Percentiles rank a stretch among this genome's conserved stretches.
Conservation (phyloP, 2,888 invertebrate species). For the Lumbricus terrestris region DNA sequence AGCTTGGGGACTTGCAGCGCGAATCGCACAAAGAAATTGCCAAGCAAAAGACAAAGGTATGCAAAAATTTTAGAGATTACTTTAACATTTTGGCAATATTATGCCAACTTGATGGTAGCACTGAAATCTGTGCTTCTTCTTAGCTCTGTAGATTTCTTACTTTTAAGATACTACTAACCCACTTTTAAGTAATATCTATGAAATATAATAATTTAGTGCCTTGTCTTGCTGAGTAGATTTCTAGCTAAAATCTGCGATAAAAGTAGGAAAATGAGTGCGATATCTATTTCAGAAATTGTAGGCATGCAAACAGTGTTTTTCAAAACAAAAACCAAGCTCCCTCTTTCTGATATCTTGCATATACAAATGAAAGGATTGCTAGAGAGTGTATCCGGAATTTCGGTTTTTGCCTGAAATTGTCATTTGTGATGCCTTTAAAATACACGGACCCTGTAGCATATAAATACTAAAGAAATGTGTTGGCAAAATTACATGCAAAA, state of each 20-base stretch:
- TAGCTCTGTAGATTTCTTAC: neutral
- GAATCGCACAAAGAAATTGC: constrained; percentile 43
- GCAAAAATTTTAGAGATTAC: too few species aligned
- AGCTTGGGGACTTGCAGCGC: constrained; percentile 45
- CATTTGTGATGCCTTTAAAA: neutral
- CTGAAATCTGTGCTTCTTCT: neutral
- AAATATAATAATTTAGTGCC: neutral
- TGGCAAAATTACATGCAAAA: neutral
- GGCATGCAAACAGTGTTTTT: neutral
- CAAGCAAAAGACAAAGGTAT: constrained; percentile 44
- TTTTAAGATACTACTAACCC: neutral
- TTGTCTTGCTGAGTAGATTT: neutral
- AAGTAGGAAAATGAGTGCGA: neutral
- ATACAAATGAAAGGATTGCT: neutral
- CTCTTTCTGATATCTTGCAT: neutral
- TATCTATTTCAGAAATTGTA: neutral
- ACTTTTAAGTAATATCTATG: too few species aligned
- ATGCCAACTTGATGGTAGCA: too few species aligned
- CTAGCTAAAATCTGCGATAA: neutral
- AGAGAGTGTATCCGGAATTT: neutral
- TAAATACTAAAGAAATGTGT: neutral
- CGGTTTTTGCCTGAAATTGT: neutral
- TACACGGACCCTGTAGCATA: neutral
- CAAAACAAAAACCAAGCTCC: neutral
- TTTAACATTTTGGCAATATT: too few species aligned